Evolutionary conservation across 30 jellyfish, hydroid and myxozoan species (phyloP), one percentile per base, ranked within the genome.

Genomic region (Aurelia aurita complex sp. Pacific): DNA sequence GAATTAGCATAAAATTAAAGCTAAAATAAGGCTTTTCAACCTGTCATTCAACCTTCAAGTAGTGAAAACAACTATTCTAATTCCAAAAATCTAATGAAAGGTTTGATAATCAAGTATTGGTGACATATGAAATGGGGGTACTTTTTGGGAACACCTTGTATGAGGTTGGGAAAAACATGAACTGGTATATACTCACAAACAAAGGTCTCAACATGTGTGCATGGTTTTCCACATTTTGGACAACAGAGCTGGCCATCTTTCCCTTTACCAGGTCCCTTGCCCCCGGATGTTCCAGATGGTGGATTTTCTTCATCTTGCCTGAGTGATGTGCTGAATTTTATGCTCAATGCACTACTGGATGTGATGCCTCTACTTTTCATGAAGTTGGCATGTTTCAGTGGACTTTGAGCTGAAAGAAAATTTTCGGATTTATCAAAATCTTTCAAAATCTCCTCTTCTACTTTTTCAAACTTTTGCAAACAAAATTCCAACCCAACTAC

Each of bases 161-260:
- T 1, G 8, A 40, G 52, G 52, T 40, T 40, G 52, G 52, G 0
- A 40, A 40, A 40, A 40, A 40, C 29, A 9, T 40, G 9, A 9
- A 6, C 4, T 2, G 6, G 8, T 4, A 9, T 7, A 46, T 9
- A 94, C 98, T 88, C 50, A 94, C 98, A 94, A 62, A 94, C 98
- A 83, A 94, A 94, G 1, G 98, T 94, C 66, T 94, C 98, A 51
- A 94, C 98, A 83, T 94, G 98, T 50, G 98, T 94, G 67, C 98
- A 94, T 32, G 98, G 98, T 74, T 94, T 96, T 18, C 98, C 98
- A 83, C 98, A 94, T 50, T 94, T 94, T 40, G 98, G 98, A 67
- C 98, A 94, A 64, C 98, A 94, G 15, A 94, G 87, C 68, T 87
- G 96, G 55, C 96, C 94, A 67, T 89, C 97, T 73, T 94, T 94